phyloP scores from a whole-genome alignment of 2,113 vertebrate species.

The Arizona elegans region DNA sequence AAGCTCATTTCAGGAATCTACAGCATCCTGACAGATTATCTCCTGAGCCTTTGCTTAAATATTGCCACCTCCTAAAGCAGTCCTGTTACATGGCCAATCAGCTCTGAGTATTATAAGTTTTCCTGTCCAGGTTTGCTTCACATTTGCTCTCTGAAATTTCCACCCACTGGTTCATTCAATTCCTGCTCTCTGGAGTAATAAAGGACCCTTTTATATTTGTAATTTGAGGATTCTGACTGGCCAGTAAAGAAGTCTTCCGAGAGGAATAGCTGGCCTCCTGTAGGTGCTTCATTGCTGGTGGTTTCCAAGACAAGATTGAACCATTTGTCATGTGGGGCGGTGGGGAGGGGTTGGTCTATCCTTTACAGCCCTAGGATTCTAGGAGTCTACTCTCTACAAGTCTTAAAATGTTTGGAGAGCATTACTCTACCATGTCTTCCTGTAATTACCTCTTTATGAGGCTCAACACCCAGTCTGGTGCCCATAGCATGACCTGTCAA shows the following conservation, averaged over 20 bases:
- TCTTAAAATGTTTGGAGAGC: background rate
- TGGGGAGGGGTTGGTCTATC: too few relatives aligned
- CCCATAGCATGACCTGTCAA: background rate
- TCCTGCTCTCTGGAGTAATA: background rate
- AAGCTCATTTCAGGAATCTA: background rate
- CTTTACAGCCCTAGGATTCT: background rate
- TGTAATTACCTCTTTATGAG: background rate
- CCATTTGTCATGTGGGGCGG: too few relatives aligned
- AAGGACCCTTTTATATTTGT: background rate
- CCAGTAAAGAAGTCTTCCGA: too few relatives aligned
- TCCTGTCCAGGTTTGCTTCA: background rate
- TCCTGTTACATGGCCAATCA: background rate
- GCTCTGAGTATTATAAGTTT: background rate
- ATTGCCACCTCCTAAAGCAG: background rate
- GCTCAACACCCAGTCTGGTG: background rate
- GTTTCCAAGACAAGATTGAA: too few relatives aligned
- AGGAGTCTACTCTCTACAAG: background rate
- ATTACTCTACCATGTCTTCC: background rate
- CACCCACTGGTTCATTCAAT: background rate
- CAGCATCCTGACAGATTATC: background rate
- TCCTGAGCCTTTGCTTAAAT: background rate
- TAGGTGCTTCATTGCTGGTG: too few relatives aligned
- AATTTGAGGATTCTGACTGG: too few relatives aligned
- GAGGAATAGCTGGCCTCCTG: too few relatives aligned
- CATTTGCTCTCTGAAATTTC: background rate